phyloP scores from a whole-genome alignment of 1,140 invertebrate genomes.

The Centruroides vittatus region DNA sequence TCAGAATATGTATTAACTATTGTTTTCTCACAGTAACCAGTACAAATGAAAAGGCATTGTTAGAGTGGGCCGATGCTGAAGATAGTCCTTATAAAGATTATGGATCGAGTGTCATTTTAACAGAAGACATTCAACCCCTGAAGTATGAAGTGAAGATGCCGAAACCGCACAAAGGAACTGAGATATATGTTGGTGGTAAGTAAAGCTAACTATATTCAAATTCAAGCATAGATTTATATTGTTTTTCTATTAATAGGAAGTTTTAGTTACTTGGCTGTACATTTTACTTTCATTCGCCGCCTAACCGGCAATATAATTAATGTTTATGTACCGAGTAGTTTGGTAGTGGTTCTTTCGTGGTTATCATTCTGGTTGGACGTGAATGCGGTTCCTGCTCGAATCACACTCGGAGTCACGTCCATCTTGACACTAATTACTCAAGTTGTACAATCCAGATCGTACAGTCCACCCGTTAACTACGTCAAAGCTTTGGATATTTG shows the following conservation, averaged over 20 bases:
- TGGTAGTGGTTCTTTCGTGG: conserved; percentile 25
- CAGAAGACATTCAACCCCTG: background rate
- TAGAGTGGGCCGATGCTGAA: background rate
- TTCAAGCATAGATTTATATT: background rate
- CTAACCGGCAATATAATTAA: conserved; percentile 10
- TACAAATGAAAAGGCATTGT: background rate
- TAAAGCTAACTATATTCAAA: background rate
- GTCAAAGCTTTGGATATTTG: background rate
- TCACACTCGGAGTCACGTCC: conserved; percentile 25
- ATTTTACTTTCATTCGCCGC: conserved; percentile 23
- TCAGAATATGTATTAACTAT: background rate
- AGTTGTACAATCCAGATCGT: background rate
- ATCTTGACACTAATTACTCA: conserved; percentile 29
- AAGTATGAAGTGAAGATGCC: background rate
- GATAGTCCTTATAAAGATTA: background rate
- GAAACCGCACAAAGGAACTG: background rate
- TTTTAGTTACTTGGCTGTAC: conserved; percentile 17
- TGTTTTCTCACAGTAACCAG: background rate
- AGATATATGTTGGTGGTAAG: background rate
- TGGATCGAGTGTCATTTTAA: background rate
- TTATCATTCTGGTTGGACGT: conserved; percentile 24
- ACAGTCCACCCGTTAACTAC: background rate
- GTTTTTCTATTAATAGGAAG: conserved; percentile 10
- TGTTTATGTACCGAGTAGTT: conserved; percentile 19
- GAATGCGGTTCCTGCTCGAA: conserved; percentile 22